phyloP scores from a whole-genome alignment of 2,888 invertebrate genomes.

The Ischnus inquisitorius region DNA sequence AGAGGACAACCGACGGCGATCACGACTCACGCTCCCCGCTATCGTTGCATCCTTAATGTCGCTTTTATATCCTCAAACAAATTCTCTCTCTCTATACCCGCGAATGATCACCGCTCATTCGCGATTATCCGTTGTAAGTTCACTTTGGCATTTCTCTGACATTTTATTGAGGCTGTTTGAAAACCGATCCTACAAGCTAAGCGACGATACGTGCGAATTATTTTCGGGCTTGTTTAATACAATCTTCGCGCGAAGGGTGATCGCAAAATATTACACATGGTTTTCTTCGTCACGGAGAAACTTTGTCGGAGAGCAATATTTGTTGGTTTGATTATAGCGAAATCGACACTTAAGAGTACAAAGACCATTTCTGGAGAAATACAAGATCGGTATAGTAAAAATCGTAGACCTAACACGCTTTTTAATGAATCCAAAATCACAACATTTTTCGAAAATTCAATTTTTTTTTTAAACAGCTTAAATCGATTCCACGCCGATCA shows the following conservation, averaged over 20 bases:
- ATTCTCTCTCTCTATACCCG: conserved; percentile 74
- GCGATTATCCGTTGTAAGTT: conserved; percentile 75
- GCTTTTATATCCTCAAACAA: conserved; percentile 81
- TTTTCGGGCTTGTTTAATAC: neutral
- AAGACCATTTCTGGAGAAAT: no score
- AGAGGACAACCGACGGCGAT: neutral
- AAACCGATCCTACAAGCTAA: conserved; percentile 51
- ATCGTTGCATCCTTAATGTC: conserved; percentile 77
- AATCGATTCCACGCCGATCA: no score
- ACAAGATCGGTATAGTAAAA: no score
- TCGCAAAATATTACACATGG: no score
- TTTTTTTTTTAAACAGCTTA: no score
- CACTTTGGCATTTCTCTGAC: conserved; percentile 70
- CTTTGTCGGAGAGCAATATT: no score
- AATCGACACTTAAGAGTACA: no score
- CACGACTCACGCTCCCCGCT: conserved; percentile 57
- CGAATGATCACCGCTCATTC: conserved; percentile 70
- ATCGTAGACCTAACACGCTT: no score
- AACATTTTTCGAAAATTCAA: no score
- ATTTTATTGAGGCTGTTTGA: conserved; percentile 76
- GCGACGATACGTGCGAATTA: conserved; percentile 17
- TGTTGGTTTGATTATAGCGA: no score
- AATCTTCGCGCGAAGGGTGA: neutral
- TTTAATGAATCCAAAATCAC: no score
- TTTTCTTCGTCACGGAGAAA: no score